Conservation (phyloP, 2,888 invertebrate species). For the Stenolophus ochropezus region DNA sequence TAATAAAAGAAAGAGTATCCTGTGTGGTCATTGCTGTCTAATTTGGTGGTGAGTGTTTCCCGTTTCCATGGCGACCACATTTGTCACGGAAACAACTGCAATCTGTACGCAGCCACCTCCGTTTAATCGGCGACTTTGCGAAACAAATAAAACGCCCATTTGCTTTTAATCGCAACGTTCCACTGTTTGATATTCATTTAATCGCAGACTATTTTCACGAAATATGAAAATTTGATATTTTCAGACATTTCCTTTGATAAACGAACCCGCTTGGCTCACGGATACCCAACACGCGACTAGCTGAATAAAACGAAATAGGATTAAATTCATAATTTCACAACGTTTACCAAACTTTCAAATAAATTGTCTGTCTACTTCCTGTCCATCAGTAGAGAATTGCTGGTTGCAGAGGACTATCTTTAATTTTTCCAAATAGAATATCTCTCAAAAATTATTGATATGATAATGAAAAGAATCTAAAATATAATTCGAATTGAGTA, state of each 20-base stretch:
- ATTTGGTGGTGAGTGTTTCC: background rate
- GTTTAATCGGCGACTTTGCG: conserved; percentile 8
- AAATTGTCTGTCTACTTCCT: no score
- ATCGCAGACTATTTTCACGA: conserved; percentile 15
- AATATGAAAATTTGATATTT: conserved; percentile 39
- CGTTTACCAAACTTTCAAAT: background rate
- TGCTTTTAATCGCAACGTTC: conserved; percentile 27
- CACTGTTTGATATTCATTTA: conserved; percentile 38
- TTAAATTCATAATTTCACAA: background rate
- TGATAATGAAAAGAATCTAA: no score
- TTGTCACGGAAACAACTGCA: conserved; percentile 32
- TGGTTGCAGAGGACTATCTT: no score
- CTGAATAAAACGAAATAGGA: background rate
- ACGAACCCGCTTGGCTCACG: conserved; percentile 18
- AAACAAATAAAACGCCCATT: conserved; percentile 22
- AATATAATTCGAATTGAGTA: no score
- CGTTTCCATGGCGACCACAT: conserved; percentile 16
- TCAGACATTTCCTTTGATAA: conserved; percentile 24
- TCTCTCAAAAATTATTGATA: no score
- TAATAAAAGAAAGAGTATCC: background rate
- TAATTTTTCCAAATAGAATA: no score
- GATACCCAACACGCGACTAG: conserved; percentile 16
- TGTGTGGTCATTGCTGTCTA: background rate
- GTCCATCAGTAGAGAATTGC: no score
- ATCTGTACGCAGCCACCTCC: conserved; percentile 20